Conservation (phyloP, 2,113 vertebrate genomes). For the Choloepus hoffmanni region DNA sequence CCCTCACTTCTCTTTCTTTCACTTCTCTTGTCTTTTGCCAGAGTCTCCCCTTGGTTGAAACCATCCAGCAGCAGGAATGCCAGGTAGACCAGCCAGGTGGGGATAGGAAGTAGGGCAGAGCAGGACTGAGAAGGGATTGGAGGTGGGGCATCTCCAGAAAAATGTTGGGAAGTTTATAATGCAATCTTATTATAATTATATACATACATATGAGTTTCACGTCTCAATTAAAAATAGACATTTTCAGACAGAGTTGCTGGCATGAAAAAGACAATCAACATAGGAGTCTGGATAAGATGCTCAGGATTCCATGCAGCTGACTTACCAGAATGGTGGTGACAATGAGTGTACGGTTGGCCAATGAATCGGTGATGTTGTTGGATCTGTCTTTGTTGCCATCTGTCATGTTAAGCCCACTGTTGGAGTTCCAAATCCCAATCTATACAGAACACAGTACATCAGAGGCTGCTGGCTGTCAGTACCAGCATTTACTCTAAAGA, state of each 20-base stretch:
- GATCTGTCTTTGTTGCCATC: conserved; percentile 92
- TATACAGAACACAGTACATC: conserved; percentile 81
- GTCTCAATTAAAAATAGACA: not conserved
- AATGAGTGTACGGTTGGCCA: conserved; percentile 96
- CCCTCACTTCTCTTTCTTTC: not conserved
- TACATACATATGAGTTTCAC: not conserved
- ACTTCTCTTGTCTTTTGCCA: not conserved
- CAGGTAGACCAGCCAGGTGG: not conserved
- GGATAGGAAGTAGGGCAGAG: fast-evolving
- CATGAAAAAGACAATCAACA: not conserved
- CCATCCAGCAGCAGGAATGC: not conserved
- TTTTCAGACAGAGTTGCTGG: not conserved
- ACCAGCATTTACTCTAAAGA: not conserved
- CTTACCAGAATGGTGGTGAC: conserved; percentile 99
- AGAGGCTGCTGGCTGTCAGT: not conserved
- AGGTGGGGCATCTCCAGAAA: not conserved
- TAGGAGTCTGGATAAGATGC: not conserved
- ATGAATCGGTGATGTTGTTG: conserved; percentile 93
- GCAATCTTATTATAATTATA: not conserved
- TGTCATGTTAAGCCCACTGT: conserved; percentile 96
- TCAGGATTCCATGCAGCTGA: not conserved
- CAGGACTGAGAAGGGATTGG: not conserved
- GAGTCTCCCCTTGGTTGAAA: not conserved
- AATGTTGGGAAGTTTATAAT: not conserved
- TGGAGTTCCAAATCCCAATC: conserved; percentile 98